Conservation (phyloP, 2,797 vertebrate genomes). For the Bryconaethiops microstoma region DNA sequence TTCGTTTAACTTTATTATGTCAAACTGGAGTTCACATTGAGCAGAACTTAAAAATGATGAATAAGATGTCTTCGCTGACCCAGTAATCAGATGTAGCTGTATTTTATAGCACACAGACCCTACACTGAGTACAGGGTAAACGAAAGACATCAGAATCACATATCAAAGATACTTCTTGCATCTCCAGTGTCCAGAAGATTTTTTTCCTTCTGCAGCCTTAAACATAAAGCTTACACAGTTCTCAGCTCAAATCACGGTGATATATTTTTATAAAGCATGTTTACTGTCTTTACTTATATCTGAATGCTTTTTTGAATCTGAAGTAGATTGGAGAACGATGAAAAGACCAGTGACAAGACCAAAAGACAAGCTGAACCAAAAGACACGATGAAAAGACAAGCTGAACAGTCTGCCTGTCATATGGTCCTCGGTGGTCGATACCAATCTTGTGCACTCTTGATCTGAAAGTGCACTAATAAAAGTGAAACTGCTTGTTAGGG, state of each 20-base stretch:
- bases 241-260: background rate
- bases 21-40: background rate
- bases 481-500: constrained; percentile 54
- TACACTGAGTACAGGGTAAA: constrained; percentile 77
- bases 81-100: constrained; percentile 82
- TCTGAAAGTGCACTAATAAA: constrained; percentile 40
- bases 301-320: background rate
- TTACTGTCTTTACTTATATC: background rate
- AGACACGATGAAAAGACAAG: too few relatives aligned
- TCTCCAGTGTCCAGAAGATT: background rate
- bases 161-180: background rate
- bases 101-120: constrained; percentile 68
- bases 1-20: background rate
- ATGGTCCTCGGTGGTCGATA: constrained; percentile 16
- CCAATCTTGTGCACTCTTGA: constrained; percentile 23
- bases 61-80: constrained; percentile 67
- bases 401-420: background rate
- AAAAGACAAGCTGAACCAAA: background rate
- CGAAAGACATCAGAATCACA: constrained; percentile 55
- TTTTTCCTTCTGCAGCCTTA: background rate
- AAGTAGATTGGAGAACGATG: background rate
- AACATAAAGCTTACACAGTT: too few relatives aligned
- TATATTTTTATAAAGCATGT: background rate
- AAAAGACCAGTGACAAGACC: too few relatives aligned
- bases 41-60: constrained; percentile 2